Base-by-base conservation (phyloP, 2,888 invertebrate genomes). In the Caenorhabditis sp. region DNA sequence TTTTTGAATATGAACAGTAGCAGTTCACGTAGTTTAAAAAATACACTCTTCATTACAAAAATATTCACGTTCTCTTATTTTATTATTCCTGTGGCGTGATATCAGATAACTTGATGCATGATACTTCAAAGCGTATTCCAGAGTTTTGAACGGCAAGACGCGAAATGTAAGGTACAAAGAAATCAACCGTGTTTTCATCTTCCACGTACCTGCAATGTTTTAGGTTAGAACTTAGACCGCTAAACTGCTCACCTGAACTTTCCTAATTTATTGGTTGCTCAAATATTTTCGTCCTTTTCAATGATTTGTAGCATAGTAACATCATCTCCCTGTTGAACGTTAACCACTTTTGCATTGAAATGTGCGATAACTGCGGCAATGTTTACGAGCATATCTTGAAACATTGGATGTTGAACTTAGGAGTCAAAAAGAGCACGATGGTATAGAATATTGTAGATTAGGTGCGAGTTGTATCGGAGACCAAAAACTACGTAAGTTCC, bases 131-230 rank as follows among this genome's bases (percentile, higher is more conserved):
- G 85, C 91, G 90, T 55, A 91, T 87, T 65, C 90, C 90, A 1
- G 91, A 90, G 53, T 89, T 89, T 69, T 90, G 89, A 75, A 77
- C 70, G 19, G 76, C 67, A 50, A 82, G 68, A 89, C 93, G 93
- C 99, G 99, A 99, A 26, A 97, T 94, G 89, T 99, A 99, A 0
- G 99, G 99, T 81, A 97, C 95, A 90, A 99, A 99, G 91, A 99
- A 99, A 87, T 97, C 97, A 88, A 97, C 97, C 0, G 97, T 97
- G 68, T 94, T 92, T 79, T 97, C 97, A 89, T 99, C 99, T 89
- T 99, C 99, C 0, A 99, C 97, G 88, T 99, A 99, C 80, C 96
- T 74, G 51, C 50, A 70, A 65, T n/a, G n/a, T n/a, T n/a, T n/a
- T n/a, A n/a, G n/a, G n/a, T n/a, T n/a, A n/a, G n/a, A n/a, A n/a